Percentiles rank a stretch among this genome's conserved stretches.
Evolutionary conservation across 30 jellyfish, hydroid and myxozoan species (phyloP).

Genomic region (Sanderia malayensis): DNA sequence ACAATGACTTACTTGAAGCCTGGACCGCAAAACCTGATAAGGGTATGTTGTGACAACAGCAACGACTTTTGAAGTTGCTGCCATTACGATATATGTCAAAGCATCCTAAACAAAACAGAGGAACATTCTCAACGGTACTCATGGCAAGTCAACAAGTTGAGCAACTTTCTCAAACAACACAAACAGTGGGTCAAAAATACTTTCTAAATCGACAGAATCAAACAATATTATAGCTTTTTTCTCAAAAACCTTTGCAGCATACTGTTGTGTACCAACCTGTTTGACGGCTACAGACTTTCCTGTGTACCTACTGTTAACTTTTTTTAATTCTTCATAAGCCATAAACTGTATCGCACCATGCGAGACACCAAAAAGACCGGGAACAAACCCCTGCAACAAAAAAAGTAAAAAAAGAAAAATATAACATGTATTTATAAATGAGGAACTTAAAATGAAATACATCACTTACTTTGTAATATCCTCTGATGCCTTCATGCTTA

Average conservation of each 20-base stretch:
- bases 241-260: too few relatives aligned
- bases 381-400: conserved; percentile 73
- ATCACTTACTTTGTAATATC: conserved; percentile 71
- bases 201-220: too few relatives aligned
- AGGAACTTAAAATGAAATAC: background rate
- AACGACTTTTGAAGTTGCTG: conserved; percentile 88
- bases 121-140: too few relatives aligned
- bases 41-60: conserved; percentile 96
- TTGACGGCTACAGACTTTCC: conserved; percentile 58
- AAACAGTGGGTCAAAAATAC: too few relatives aligned
- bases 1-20: conserved; percentile 69
- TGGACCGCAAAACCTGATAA: conserved; percentile 87
- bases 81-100: conserved; percentile 85
- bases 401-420: too few relatives aligned
- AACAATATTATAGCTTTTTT: too few relatives aligned
- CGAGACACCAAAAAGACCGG: conserved; percentile 95
- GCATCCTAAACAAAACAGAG: conserved; percentile 54
- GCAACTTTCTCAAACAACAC: too few relatives aligned
- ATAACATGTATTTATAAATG: too few relatives aligned
- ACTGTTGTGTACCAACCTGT: too few relatives aligned
- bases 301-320: conserved; percentile 60
- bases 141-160: too few relatives aligned
- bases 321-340: conserved; percentile 92
- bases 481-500: conserved; percentile 88
- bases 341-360: conserved; percentile 97